A percentile compares a stretch with the other conserved stretches of the same genome.
Evolutionary conservation across 2,797 vertebrate genomes (phyloP).

Genomic region (Periparus ater): DNA sequence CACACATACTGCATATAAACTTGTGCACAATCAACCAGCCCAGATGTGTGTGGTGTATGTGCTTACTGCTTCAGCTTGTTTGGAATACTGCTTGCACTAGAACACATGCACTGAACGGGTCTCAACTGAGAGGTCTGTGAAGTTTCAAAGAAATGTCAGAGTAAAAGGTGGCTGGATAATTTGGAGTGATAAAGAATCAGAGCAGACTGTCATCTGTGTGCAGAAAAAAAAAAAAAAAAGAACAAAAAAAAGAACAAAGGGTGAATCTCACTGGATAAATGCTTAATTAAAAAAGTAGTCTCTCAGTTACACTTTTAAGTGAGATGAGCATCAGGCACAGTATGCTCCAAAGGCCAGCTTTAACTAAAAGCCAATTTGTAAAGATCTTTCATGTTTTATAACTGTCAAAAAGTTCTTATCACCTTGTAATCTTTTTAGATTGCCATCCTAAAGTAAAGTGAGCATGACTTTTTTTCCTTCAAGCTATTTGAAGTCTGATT

Average conservation of each 20-base stretch:
- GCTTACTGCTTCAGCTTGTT: background rate
- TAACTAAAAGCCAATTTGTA: background rate
- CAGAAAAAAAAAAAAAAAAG: no score
- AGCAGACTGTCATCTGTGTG: background rate
- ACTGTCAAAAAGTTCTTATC: background rate
- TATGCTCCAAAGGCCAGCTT: background rate
- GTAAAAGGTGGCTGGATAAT: background rate
- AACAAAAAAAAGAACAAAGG: fast-evolving
- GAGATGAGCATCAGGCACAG: background rate
- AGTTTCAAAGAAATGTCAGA: background rate
- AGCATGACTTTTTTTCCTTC: background rate
- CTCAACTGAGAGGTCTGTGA: background rate
- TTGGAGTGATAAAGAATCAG: background rate
- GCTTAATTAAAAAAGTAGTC: background rate
- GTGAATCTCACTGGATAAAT: background rate
- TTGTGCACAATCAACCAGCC: background rate
- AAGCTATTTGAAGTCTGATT: background rate
- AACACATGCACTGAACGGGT: background rate
- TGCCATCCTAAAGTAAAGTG: background rate
- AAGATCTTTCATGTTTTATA: background rate
- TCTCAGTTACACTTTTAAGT: background rate
- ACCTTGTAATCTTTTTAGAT: background rate
- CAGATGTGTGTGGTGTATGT: fast-evolving
- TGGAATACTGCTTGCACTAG: background rate
- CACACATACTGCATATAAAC: background rate